Percentiles rank a stretch among this genome's conserved stretches.
Conservation (phyloP, 2,113 vertebrate genomes). For the Hymenochirus boettgeri region DNA sequence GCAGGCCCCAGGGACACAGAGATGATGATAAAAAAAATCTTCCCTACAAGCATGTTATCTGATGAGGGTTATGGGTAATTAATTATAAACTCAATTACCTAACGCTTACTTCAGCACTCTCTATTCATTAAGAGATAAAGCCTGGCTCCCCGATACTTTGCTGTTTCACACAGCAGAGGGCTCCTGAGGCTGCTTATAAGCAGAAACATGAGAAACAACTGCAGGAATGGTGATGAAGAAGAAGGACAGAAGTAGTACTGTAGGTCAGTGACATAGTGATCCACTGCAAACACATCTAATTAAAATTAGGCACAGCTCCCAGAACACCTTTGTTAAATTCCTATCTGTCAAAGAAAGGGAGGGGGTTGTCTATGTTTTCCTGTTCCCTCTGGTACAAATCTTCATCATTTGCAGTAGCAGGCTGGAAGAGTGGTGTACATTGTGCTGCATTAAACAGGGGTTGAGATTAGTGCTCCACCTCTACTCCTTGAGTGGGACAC, state of each 20-base stretch:
- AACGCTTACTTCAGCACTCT: constrained; percentile 92
- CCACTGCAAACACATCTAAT: neutral
- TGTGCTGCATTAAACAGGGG: neutral
- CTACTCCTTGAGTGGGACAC: neutral
- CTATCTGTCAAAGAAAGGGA: no score
- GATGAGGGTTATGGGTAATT: constrained; percentile 95
- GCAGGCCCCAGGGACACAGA: constrained; percentile 71
- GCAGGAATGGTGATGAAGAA: neutral
- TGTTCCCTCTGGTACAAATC: neutral
- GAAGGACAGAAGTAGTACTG: neutral
- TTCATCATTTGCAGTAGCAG: neutral
- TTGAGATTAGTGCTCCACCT: neutral
- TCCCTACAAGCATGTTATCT: constrained; percentile 82
- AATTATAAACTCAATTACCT: constrained; percentile 99
- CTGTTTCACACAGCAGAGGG: constrained; percentile 44
- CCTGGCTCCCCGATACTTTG: constrained; percentile 71
- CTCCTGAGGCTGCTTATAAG: constrained; percentile 1
- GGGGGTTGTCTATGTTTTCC: neutral
- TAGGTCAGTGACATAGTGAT: neutral
- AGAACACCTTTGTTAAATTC: no score
- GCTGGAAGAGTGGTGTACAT: neutral
- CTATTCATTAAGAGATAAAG: constrained; percentile 89
- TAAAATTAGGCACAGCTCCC: no score
- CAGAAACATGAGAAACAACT: neutral
- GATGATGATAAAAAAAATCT: constrained; percentile 59